A percentile compares a stretch with the other conserved stretches of the same genome.
Evolutionary conservation across 2,888 invertebrate genomes (phyloP).

Genomic region (Syrphus vitripennis): DNA sequence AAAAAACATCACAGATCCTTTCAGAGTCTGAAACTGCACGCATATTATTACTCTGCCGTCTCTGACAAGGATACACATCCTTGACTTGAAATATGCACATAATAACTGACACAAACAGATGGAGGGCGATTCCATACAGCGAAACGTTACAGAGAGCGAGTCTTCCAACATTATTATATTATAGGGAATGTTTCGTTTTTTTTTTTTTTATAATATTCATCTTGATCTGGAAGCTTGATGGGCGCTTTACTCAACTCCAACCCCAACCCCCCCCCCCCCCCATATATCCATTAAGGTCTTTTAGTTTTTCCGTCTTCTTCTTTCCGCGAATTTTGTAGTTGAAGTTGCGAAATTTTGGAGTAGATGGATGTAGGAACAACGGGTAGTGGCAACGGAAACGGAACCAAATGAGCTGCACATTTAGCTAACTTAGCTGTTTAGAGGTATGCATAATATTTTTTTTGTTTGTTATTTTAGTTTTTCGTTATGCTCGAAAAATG

Average conservation of each 20-base stretch:
- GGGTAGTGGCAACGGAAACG: neutral
- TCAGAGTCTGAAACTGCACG: conserved; percentile 60
- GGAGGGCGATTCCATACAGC: conserved; percentile 35
- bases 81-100: conserved; percentile 66
- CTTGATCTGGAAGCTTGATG: conserved; percentile 28
- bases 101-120: conserved; percentile 67
- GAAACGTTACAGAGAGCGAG: neutral
- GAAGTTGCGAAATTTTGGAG: conserved; percentile 1
- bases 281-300: conserved; percentile 33
- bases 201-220: too few relatives aligned
- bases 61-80: conserved; percentile 50
- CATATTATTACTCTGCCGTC: conserved; percentile 58
- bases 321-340: neutral
- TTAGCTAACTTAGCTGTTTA: conserved; percentile 38
- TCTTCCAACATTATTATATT: neutral
- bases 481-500: conserved; percentile 28
- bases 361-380: neutral
- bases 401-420: conserved; percentile 64
- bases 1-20: conserved; percentile 30
- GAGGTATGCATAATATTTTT: neutral
- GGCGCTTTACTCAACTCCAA: too few relatives aligned
- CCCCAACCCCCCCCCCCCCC: neutral
- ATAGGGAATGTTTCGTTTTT: conserved; percentile 24
- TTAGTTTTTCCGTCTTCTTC: conserved; percentile 17
- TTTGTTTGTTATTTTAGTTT: neutral